These are phyloP conservation scores for Phoebastria nigripes DNA, from an alignment of 2,797 vertebrate genomes.

Conservation along the genomic window DNA sequence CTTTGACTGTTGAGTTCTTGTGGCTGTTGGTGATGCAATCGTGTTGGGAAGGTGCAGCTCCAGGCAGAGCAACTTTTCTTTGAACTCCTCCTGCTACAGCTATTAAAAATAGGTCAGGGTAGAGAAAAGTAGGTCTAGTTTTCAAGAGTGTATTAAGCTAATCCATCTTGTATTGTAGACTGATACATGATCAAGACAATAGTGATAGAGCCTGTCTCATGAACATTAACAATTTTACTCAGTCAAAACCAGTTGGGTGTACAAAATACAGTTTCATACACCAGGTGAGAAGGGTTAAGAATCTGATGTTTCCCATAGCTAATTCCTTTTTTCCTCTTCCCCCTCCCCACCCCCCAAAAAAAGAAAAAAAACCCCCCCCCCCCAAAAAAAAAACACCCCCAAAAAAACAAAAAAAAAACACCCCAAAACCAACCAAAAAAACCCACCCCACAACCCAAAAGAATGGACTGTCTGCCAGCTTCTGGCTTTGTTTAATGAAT, in stretches of 20 bases:
- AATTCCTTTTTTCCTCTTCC: neutral
- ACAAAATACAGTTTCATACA: neutral
- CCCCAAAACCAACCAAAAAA: neutral
- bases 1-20: constrained; percentile 32
- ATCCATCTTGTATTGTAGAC: neutral
- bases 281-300: neutral
- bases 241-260: neutral
- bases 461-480: neutral
- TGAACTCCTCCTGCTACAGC: constrained; percentile 31
- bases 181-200: neutral
- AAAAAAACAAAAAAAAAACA: too few species aligned
- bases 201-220: neutral
- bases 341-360: neutral
- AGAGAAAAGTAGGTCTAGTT: constrained; percentile 16
- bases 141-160: constrained; percentile 27
- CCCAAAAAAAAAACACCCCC: too few species aligned
- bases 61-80: constrained; percentile 42
- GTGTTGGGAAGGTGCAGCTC: constrained; percentile 43
- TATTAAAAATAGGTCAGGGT: constrained; percentile 46
- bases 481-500: neutral
- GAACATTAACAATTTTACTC: neutral
- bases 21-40: constrained; percentile 43
- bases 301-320: neutral
- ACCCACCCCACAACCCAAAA: neutral
- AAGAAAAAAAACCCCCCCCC: neutral